Base-by-base conservation (phyloP, 2,888 invertebrate species). In the Andrena praecox region DNA sequence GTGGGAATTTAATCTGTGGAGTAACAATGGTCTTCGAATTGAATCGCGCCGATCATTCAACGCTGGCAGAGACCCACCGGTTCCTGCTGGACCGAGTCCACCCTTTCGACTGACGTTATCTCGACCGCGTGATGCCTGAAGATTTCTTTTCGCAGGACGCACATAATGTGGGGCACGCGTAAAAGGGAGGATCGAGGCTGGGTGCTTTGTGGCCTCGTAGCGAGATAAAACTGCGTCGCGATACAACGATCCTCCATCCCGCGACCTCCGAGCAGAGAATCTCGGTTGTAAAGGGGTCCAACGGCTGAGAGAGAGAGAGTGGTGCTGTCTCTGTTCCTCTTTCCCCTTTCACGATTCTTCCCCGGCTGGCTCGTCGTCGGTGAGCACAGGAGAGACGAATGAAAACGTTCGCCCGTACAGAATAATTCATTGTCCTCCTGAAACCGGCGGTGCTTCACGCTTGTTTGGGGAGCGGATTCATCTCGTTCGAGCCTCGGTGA, bases 381-480 rank as follows among this genome's bases (percentile, higher is more conserved):
- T 68, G 82, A 78, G 82, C 59, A 80, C 80, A 76, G 80, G 79
- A 77, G 84, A 80, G 78, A 76, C 89, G 89, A 91, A 93, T 93
- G 90, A 92, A 92, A 92, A 91, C 90, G 91, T 93, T 90, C 87
- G 85, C 85, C 81, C 85, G 86, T 84, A 91, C 87, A 88, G 90
- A 91, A 93, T 92, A 92, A 93, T 92, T 92, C 91, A 91, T 92
- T 90, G 90, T 85, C 78, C 88, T 80, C 80, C 76, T 77, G 79
- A 88, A 84, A 88, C 84, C 87, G 84, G 86, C 80, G 85, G 75
- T 86, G 84, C 89, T 90, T 90, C 89, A 85, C 86, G 90, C 90
- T 90, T 89, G 89, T 90, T 90, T 86, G 89, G 87, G 86, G 88
- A 84, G 73, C 79, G 88, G 85, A 84, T 85, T 88, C 89, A 78